These are phyloP conservation scores for Cichladusa arquata DNA, from an alignment of 2,113 vertebrate species.

Conservation along the genomic window DNA sequence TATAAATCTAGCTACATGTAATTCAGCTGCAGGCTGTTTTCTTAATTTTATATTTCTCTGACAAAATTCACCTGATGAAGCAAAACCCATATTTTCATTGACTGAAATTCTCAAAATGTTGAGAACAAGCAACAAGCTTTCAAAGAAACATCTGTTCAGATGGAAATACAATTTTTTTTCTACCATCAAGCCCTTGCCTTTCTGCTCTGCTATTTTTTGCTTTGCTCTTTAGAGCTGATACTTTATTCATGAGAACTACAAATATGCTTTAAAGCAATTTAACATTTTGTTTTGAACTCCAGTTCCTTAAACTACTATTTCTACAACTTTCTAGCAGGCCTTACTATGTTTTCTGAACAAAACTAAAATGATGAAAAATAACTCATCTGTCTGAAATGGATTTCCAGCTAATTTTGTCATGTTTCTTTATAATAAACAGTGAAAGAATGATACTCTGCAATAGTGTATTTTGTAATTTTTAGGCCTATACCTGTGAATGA, in stretches of 20 bases:
- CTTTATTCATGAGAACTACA: neutral
- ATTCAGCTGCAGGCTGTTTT: neutral
- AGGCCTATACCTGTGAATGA: neutral
- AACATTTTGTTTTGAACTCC: neutral
- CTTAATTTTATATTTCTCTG: neutral
- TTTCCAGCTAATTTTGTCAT: neutral
- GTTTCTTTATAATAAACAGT: neutral
- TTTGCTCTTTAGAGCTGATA: neutral
- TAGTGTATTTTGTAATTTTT: neutral
- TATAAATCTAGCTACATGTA: neutral
- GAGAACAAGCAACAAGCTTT: neutral
- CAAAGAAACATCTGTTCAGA: neutral
- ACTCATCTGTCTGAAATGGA: neutral
- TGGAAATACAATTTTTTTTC: neutral
- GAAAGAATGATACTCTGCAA: neutral
- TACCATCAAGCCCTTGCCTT: neutral
- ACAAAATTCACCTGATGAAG: neutral
- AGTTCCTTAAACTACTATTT: neutral
- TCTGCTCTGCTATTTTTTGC: neutral
- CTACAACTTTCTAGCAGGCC: neutral
- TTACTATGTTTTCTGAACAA: neutral
- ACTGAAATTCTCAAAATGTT: neutral
- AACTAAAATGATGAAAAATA: neutral
- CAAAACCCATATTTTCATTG: neutral
- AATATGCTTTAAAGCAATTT: neutral